Conservation (phyloP, 1,140 invertebrate species). For the Drosophila auraria region DNA sequence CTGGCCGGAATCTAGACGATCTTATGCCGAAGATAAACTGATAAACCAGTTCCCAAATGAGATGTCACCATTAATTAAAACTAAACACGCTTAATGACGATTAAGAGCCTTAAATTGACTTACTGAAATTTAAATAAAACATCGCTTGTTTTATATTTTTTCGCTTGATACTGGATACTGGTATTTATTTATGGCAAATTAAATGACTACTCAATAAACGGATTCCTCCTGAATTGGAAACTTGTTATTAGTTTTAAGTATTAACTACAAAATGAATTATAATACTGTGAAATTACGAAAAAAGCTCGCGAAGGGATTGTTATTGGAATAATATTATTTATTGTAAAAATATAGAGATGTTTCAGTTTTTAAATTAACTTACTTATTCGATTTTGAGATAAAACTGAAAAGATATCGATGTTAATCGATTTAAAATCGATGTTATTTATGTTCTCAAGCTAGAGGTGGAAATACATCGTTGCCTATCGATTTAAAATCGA, state of each 20-base stretch:
- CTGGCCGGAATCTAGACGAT: constrained; percentile 1
- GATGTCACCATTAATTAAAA: constrained; percentile 37
- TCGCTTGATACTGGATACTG: constrained; percentile 24
- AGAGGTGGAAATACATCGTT: no score
- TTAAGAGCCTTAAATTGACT: constrained; percentile 32
- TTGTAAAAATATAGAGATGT: no score
- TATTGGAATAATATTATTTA: no score
- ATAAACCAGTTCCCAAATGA: constrained; percentile 32
- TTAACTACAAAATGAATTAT: not conserved
- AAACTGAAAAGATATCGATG: no score
- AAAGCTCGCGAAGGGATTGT: no score
- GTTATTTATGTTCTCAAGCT: no score
- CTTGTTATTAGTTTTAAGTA: not conserved
- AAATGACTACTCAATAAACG: constrained; percentile 6
- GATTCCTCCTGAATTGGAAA: constrained; percentile 6
- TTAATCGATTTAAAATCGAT: no score
- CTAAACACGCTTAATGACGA: constrained; percentile 43
- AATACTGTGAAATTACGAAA: not conserved
- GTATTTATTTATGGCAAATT: constrained; percentile 21
- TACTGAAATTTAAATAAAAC: constrained; percentile 20
- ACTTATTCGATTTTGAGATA: no score
- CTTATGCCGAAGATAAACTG: not conserved
- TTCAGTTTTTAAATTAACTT: no score
- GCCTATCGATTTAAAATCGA: no score
- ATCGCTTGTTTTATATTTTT: constrained; percentile 19